Evolutionary conservation across 2,113 vertebrate genomes (phyloP).

Genomic region (Vombatus ursinus): DNA sequence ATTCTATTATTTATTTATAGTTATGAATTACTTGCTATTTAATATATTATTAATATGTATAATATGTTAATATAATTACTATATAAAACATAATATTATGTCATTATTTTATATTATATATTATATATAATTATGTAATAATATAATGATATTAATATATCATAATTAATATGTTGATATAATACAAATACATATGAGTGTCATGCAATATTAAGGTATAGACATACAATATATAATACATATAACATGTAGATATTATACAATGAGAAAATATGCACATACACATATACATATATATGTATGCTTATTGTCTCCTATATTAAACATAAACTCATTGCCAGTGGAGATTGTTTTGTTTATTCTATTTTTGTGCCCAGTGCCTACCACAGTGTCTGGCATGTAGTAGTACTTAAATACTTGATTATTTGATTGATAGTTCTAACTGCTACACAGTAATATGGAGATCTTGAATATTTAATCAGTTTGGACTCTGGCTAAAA

Average conservation of each 20-base stretch:
- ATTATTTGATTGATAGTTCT: neutral
- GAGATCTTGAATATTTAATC: neutral
- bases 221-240: neutral
- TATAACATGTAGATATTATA: neutral
- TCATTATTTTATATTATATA: no score
- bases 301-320: neutral
- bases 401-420: neutral
- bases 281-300: neutral
- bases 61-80: no score
- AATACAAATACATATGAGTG: no score
- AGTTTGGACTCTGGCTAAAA: no score
- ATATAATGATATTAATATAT: no score
- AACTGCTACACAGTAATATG: neutral
- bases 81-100: no score
- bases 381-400: neutral
- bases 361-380: neutral
- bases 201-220: neutral
- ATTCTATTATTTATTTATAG: no score
- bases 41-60: no score
- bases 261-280: neutral
- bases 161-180: no score
- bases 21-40: no score
- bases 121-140: no score
- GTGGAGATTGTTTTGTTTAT: neutral
- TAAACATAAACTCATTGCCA: neutral